These are phyloP conservation scores for Aricia agestis DNA, from an alignment of 1,140 invertebrate genomes.

Conservation along the genomic window DNA sequence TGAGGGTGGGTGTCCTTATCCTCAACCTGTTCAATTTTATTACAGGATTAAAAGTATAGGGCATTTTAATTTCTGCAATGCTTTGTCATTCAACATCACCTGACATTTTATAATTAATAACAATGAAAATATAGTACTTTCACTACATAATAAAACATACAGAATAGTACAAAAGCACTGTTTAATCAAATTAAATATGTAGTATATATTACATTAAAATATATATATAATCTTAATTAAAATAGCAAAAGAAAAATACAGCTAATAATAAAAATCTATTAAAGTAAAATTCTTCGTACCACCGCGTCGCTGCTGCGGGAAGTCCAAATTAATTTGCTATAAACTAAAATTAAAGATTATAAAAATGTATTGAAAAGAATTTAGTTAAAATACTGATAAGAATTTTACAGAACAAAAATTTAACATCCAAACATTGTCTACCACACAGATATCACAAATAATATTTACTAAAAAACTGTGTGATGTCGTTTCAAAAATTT, in stretches of 20 bases:
- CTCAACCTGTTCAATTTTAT: no score
- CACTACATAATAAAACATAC: conserved; percentile 19
- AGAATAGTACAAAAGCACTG: conserved; percentile 64
- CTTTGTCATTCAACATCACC: no score
- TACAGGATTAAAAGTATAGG: no score
- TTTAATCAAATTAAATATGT: conserved; percentile 75
- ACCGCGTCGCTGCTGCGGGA: conserved; percentile 13
- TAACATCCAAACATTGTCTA: conserved; percentile 9
- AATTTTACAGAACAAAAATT: conserved; percentile 22
- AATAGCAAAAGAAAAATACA: conserved; percentile 71
- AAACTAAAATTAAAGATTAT: neutral
- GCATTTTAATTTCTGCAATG: no score
- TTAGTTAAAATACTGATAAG: conserved; percentile 15
- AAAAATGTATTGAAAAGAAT: conserved; percentile 1
- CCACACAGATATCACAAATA: conserved; percentile 15
- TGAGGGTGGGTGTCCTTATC: no score
- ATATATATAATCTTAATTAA: conserved; percentile 71
- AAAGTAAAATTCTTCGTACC: conserved; percentile 46
- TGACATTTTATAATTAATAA: no score
- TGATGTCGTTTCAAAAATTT: conserved; percentile 25
- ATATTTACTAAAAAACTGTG: conserved; percentile 9
- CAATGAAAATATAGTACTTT: neutral
- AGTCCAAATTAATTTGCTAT: conserved; percentile 1
- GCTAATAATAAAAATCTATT: conserved; percentile 71
- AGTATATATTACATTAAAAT: conserved; percentile 76